phyloP scores from a whole-genome alignment of 2,888 invertebrate genomes.

The Cylindroiulus punctatus region DNA sequence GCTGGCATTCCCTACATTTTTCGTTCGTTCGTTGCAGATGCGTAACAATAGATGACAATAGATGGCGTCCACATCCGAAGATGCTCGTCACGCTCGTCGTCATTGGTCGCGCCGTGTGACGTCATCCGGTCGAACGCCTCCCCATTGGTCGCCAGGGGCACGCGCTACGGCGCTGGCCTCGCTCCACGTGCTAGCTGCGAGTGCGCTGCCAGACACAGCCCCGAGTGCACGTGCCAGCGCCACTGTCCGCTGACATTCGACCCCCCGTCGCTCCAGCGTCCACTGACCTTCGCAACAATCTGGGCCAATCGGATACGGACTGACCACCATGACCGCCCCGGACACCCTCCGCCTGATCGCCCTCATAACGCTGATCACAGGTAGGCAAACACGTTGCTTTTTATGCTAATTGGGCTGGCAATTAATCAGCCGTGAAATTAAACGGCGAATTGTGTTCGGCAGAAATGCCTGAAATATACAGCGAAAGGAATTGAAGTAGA shows the following conservation, averaged over 20 bases:
- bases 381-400: neutral
- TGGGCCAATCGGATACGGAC: neutral
- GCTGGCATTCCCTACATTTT: neutral
- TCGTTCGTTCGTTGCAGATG: neutral
- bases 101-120: neutral
- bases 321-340: conserved; percentile 15
- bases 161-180: neutral
- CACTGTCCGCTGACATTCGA: neutral
- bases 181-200: conserved; percentile 5
- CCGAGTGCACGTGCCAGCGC: neutral
- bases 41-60: conserved; percentile 30
- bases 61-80: neutral
- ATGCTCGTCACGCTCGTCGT: conserved; percentile 25
- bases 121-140: neutral
- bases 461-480: too few relatives aligned
- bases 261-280: neutral
- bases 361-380: neutral
- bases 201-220: neutral
- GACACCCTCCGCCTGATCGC: neutral
- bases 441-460: too few relatives aligned
- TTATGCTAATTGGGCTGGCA: too few relatives aligned
- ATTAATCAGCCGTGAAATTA: too few relatives aligned
- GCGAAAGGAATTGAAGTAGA: too few relatives aligned
- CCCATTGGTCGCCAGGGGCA: neutral
- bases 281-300: neutral